Evolutionary conservation across 2,888 invertebrate genomes (phyloP), one percentile per base, ranked within the genome.

Genomic region (Fissipunctia ypsillon): DNA sequence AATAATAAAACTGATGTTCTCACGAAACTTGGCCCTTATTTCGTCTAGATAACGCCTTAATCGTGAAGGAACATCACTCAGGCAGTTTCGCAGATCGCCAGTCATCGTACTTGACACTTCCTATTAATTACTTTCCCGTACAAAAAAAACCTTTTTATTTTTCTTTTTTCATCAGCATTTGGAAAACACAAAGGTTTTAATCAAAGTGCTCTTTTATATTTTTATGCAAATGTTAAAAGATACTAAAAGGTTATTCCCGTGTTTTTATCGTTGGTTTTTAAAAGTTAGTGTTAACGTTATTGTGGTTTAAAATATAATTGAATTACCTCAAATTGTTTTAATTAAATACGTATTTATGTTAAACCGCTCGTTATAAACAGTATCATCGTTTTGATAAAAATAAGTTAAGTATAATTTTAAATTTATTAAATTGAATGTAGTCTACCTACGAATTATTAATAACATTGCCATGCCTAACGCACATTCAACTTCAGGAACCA

Each of bases 31-130:
- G 65, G 41, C 66, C 63, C 63, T 70, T 81, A 87, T 86, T 78
- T 65, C 63, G 64, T 74, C 65, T 74, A 88, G 83, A 85, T 84
- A 84, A 67, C 74, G 75, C 78, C 63, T 86, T 83, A 84, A 84
- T 87, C 76, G 75, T 50, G 56, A 35, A 70, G 63, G 64, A 81
- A 73, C 80, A 78, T 74, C 76, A 69, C 71, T 73, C 75, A 59
- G 78, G 59, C 81, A 73, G 66, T 87, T 79, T 76, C 66, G 45
- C 41, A 71, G 74, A 84, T 64, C 61, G 81, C 86, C 35, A 87
- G 88, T 87, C 86, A 87, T 85, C 83, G 60, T 31, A 71, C 80
- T 81, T 87, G 88, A 88, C 88, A 88, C 87, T 72, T 81, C 63
- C 83, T 81, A 84, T 88, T 86, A 86, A 86, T 86, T 86, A 86